These are phyloP conservation scores for Gulo gulo DNA, from an alignment of 2,113 vertebrate genomes.

Conservation along the genomic window DNA sequence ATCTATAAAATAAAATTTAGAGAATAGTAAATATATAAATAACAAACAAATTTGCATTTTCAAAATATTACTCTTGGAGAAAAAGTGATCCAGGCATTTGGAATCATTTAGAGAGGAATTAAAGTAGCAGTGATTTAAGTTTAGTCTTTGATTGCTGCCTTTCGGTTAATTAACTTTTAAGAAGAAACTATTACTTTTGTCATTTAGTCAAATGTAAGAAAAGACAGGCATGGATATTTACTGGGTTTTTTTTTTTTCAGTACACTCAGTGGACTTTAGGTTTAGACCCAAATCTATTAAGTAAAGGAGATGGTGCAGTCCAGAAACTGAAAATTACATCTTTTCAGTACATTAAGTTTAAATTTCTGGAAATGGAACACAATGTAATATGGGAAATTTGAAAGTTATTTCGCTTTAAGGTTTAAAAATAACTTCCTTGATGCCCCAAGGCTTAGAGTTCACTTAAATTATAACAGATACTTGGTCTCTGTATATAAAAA, in stretches of 20 bases:
- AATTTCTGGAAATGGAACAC: conserved; percentile 15
- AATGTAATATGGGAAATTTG: conserved; percentile 43
- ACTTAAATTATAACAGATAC: conserved; percentile 56
- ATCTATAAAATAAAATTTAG: not conserved
- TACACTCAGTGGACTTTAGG: not conserved
- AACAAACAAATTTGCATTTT: not conserved
- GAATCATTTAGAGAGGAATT: not conserved
- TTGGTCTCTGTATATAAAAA: conserved; percentile 12
- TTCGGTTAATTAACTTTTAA: conserved; percentile 7
- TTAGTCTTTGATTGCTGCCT: not conserved
- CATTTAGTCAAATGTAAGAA: not conserved
- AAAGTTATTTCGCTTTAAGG: conserved; percentile 51
- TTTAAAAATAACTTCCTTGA: conserved; percentile 58
- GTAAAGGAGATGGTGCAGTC: not conserved
- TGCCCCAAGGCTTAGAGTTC: conserved; percentile 55
- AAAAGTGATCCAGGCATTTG: not conserved
- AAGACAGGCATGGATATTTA: not conserved
- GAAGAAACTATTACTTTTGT: not conserved
- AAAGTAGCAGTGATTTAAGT: not conserved
- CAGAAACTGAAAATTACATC: not conserved
- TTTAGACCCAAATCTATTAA: not conserved
- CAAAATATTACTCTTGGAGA: not conserved
- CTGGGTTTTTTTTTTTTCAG: not conserved
- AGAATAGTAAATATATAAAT: not conserved
- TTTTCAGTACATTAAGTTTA: not conserved